A percentile compares a stretch with the other conserved stretches of the same genome.
phyloP scores from a whole-genome alignment of 2,797 vertebrate genomes.

The Somateria mollissima region DNA sequence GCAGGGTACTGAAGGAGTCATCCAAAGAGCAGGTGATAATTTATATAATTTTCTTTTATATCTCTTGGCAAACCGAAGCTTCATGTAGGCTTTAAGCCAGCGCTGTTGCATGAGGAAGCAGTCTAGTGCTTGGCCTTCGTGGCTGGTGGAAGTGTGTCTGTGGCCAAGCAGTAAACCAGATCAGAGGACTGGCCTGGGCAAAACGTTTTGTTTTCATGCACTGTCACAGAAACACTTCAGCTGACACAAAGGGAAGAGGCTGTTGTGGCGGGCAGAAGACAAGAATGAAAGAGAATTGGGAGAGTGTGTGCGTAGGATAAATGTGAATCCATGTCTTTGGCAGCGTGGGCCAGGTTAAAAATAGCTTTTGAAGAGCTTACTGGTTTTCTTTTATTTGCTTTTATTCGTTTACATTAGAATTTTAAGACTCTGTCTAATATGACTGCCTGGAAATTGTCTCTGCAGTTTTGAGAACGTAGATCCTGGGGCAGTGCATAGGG shows the following conservation, averaged over 20 bases:
- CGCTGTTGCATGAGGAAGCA: not conserved
- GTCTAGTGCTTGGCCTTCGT: not conserved
- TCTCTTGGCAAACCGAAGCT: not conserved
- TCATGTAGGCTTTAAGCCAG: not conserved
- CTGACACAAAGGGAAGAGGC: not conserved
- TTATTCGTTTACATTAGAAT: not conserved
- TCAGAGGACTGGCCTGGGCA: not conserved
- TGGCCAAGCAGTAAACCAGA: not conserved
- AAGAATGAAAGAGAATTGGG: not conserved
- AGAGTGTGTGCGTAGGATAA: not conserved
- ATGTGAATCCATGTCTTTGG: not conserved
- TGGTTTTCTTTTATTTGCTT: not conserved
- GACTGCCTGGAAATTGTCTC: not conserved
- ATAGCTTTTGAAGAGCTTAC: not conserved
- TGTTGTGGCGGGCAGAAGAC: not conserved
- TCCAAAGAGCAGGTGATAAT: conserved; percentile 2
- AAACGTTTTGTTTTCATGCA: not conserved
- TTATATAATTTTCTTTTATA: not conserved
- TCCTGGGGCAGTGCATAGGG: not conserved
- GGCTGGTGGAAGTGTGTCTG: not conserved
- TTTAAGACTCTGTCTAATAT: not conserved
- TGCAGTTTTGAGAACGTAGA: not conserved
- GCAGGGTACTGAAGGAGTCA: not conserved
- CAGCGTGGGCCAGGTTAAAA: not conserved
- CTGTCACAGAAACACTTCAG: not conserved